Percentiles rank a stretch among this genome's conserved stretches.
These are phyloP conservation scores for Tromatobia lineatoria DNA, from an alignment of 2,888 invertebrate genomes.

Conservation along the genomic window DNA sequence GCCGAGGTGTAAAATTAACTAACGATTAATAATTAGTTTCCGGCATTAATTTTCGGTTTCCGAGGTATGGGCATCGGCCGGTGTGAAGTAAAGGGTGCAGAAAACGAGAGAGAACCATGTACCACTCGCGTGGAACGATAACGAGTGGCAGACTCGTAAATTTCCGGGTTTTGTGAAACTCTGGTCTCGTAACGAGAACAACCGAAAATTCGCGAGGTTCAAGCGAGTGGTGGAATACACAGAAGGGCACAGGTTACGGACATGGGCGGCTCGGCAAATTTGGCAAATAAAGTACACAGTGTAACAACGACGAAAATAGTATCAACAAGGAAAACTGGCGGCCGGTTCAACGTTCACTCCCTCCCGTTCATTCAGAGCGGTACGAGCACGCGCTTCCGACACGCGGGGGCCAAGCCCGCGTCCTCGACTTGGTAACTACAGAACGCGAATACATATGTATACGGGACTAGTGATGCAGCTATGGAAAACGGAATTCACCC, in stretches of 20 bases:
- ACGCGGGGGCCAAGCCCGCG: slow-evolving; percentile 5
- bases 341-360: slow-evolving; percentile 14
- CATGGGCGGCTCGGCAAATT: slow-evolving; percentile 44
- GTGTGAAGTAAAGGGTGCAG: background rate
- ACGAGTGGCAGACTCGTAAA: slow-evolving; percentile 56
- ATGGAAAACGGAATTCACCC: slow-evolving; percentile 65
- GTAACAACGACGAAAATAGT: slow-evolving; percentile 51
- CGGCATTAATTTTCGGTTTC: slow-evolving; percentile 9
- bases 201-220: slow-evolving; percentile 24
- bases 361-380: slow-evolving; percentile 31
- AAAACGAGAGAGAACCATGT: background rate
- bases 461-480: slow-evolving; percentile 37
- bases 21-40: slow-evolving; percentile 9
- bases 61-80: slow-evolving; percentile 9
- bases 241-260: slow-evolving; percentile 27
- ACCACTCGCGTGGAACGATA: slow-evolving; percentile 35
- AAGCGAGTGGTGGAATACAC: background rate
- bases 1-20: background rate
- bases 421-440: slow-evolving; percentile 36
- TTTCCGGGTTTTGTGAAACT: slow-evolving; percentile 51
- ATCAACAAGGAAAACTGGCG: slow-evolving; percentile 50
- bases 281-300: slow-evolving; percentile 49
- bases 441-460: slow-evolving; percentile 20
- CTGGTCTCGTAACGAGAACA: slow-evolving; percentile 28
- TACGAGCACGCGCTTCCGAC: slow-evolving; percentile 18